A percentile compares a stretch with the other conserved stretches of the same genome.
Conservation (phyloP, 2,113 vertebrate genomes). For the Meleagris gallopavo region DNA sequence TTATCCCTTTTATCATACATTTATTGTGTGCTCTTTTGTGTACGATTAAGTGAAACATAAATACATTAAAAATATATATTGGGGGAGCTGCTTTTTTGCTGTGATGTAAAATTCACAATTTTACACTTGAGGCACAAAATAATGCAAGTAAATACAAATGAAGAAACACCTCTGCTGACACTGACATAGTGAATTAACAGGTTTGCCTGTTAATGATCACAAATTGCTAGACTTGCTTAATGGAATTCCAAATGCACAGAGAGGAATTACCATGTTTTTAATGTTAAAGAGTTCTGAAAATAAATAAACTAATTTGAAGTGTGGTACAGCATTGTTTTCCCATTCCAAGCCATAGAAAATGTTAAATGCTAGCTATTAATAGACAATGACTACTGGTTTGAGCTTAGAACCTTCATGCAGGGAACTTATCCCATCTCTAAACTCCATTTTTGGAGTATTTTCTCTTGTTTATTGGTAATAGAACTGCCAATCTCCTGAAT, state of each 20-base stretch:
- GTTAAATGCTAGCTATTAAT: not conserved
- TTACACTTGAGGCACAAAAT: not conserved
- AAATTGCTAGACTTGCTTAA: not conserved
- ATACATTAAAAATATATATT: not conserved
- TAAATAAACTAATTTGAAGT: not conserved
- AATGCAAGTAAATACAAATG: not conserved
- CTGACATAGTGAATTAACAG: not conserved
- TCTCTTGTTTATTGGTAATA: not conserved
- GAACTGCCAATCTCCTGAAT: not conserved
- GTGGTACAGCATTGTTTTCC: not conserved
- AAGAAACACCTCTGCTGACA: not conserved
- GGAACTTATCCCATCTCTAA: not conserved
- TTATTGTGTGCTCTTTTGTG: not conserved
- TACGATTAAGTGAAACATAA: not conserved
- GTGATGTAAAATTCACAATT: not conserved
- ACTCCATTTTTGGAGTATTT: not conserved
- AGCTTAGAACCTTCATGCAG: not conserved
- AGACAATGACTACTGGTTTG: not conserved
- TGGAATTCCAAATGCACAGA: not conserved
- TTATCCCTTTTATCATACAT: not conserved
- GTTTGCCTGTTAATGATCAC: not conserved
- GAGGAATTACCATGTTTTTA: not conserved
- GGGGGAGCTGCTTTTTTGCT: not conserved
- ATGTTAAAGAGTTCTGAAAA: not conserved
- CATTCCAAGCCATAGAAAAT: not conserved